Percentiles rank a stretch among this genome's conserved stretches.
These are phyloP conservation scores for Pygoscelis adeliae DNA, from an alignment of 2,113 vertebrate genomes.

Conservation along the genomic window DNA sequence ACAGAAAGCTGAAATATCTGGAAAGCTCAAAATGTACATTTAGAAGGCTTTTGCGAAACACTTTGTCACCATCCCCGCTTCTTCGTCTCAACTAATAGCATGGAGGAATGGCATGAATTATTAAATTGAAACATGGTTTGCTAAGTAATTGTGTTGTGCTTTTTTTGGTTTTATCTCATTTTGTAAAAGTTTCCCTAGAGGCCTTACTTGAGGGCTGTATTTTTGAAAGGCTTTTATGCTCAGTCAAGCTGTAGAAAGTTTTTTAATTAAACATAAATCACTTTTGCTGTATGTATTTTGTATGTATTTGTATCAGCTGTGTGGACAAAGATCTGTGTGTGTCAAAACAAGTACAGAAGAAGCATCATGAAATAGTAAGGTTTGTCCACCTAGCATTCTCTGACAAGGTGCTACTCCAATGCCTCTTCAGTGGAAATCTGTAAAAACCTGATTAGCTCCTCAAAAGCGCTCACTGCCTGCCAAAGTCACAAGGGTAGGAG, in stretches of 20 bases:
- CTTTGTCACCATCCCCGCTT: not conserved
- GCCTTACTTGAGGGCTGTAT: not conserved
- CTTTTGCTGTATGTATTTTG: not conserved
- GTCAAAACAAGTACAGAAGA: conserved; percentile 30
- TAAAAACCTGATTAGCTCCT: not conserved
- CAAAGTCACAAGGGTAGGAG: not conserved
- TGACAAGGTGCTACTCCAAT: not conserved
- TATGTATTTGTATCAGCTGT: not conserved
- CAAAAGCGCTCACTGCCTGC: not conserved
- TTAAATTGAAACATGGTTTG: not conserved
- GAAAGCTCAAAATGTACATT: not conserved
- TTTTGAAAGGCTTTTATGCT: conserved; percentile 27
- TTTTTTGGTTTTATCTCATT: not conserved
- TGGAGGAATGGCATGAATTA: not conserved
- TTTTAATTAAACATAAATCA: conserved; percentile 61
- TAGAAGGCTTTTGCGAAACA: not conserved
- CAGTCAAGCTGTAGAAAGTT: conserved; percentile 16
- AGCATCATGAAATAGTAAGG: not conserved
- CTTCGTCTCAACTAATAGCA: not conserved
- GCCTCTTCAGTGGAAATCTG: not conserved
- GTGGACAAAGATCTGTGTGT: not conserved
- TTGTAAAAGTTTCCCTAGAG: conserved; percentile 8
- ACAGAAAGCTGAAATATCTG: not conserved
- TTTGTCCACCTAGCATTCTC: not conserved
- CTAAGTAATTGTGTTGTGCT: not conserved